A percentile compares a stretch with the other conserved stretches of the same genome.
These are phyloP conservation scores for Ctenosaura bakeri DNA, from an alignment of 2,797 vertebrate species.

Conservation along the genomic window DNA sequence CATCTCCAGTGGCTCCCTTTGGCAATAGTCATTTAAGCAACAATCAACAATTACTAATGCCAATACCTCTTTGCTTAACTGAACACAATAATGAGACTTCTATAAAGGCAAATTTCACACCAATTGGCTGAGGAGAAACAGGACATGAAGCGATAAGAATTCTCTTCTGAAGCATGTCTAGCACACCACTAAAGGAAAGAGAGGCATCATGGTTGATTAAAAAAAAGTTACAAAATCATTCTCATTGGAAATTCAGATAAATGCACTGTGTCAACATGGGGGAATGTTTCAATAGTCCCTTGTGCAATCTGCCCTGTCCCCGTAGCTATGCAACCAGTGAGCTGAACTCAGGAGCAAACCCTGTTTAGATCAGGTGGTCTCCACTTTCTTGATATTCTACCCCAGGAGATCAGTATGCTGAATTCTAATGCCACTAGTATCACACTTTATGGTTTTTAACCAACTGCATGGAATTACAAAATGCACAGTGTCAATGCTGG, in stretches of 20 bases:
- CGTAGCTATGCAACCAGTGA: not conserved
- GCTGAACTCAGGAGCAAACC: not conserved
- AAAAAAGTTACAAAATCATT: slow-evolving; percentile 1
- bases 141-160: slow-evolving; percentile 12
- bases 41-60: slow-evolving; percentile 34
- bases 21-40: slow-evolving; percentile 35
- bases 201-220: not conserved
- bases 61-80: slow-evolving; percentile 31
- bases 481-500: not conserved
- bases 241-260: not conserved
- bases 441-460: not conserved
- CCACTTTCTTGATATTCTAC: not conserved
- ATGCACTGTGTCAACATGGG: not conserved
- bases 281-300: not conserved
- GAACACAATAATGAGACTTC: slow-evolving; percentile 27
- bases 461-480: not conserved
- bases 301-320: not conserved
- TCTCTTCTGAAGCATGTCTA: slow-evolving; percentile 13
- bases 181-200: not conserved
- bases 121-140: not conserved
- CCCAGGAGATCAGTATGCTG: not conserved
- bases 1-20: slow-evolving; percentile 7
- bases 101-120: slow-evolving; percentile 36
- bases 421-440: not conserved
- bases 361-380: not conserved